Percentiles rank a stretch among this genome's conserved stretches.
Evolutionary conservation across 1,140 invertebrate species (phyloP).

Genomic region (Vollenhovia emeryi): DNA sequence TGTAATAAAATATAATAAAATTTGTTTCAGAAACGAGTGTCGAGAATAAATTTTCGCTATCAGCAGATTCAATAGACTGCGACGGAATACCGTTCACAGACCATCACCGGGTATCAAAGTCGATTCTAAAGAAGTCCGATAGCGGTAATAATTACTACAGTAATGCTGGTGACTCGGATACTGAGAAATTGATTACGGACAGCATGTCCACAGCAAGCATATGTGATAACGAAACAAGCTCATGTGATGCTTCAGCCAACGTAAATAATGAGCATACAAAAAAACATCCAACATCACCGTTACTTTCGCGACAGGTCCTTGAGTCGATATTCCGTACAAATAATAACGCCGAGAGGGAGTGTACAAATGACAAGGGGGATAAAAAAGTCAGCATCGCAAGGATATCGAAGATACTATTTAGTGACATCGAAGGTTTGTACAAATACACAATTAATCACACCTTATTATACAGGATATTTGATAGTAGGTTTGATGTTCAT

Average conservation of each 20-base stretch:
- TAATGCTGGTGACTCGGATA: slow-evolving; percentile 89
- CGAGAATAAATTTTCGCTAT: slow-evolving; percentile 89
- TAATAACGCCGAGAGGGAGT: slow-evolving; percentile 82
- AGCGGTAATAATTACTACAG: slow-evolving; percentile 84
- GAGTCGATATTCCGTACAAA: slow-evolving; percentile 83
- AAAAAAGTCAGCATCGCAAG: slow-evolving; percentile 70
- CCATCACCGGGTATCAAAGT: slow-evolving; percentile 89
- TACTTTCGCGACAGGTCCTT: slow-evolving; percentile 80
- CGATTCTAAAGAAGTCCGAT: slow-evolving; percentile 92
- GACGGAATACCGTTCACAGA: slow-evolving; percentile 88
- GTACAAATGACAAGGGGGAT: slow-evolving; percentile 64
- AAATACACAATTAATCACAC: neutral
- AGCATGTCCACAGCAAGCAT: slow-evolving; percentile 85
- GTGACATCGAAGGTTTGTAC: slow-evolving; percentile 76
- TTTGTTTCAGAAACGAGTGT: slow-evolving; percentile 85
- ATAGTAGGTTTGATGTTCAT: too few species aligned
- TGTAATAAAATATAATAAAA: slow-evolving; percentile 10
- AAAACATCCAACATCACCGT: slow-evolving; percentile 77
- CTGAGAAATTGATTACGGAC: slow-evolving; percentile 91
- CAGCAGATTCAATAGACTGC: slow-evolving; percentile 90
- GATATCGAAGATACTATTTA: slow-evolving; percentile 73
- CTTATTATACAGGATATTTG: neutral
- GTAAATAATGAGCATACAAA: slow-evolving; percentile 79
- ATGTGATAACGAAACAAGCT: slow-evolving; percentile 84
- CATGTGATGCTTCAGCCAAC: slow-evolving; percentile 75